Percentiles rank a stretch among this genome's conserved stretches.
These are phyloP conservation scores for Phoebastria nigripes DNA, from an alignment of 2,797 vertebrate genomes.

Conservation along the genomic window DNA sequence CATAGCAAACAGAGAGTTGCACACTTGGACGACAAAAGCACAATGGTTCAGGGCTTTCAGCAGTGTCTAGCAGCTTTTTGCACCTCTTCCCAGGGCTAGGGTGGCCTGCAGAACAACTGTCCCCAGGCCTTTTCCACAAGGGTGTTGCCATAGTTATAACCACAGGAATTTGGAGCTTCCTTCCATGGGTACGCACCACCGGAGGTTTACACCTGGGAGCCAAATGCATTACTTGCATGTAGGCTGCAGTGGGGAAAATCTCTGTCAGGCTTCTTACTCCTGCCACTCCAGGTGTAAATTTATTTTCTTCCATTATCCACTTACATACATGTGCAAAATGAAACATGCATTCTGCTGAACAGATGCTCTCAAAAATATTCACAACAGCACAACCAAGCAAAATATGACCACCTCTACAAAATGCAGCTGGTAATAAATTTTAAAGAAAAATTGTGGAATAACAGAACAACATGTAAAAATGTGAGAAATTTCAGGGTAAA, in stretches of 20 bases:
- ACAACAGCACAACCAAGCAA: neutral
- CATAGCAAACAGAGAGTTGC: neutral
- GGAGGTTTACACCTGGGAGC: neutral
- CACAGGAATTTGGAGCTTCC: neutral
- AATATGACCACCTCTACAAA: neutral
- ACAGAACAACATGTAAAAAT: neutral
- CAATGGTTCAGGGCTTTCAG: neutral
- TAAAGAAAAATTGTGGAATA: neutral
- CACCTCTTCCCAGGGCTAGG: neutral
- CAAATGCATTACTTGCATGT: neutral
- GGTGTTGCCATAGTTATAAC: neutral
- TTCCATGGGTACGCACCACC: neutral
- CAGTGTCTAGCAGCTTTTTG: neutral
- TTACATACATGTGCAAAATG: neutral
- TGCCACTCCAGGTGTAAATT: neutral
- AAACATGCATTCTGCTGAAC: neutral
- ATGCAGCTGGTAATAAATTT: neutral
- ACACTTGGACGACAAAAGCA: neutral
- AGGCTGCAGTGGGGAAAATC: neutral
- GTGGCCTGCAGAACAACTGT: neutral
- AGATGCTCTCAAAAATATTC: neutral
- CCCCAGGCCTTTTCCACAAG: neutral
- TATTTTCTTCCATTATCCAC: neutral
- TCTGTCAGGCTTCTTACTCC: neutral
- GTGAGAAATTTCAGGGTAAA: neutral